Evolutionary conservation across 2,888 invertebrate genomes (phyloP).

Genomic region (Caenorhabditis becei): DNA sequence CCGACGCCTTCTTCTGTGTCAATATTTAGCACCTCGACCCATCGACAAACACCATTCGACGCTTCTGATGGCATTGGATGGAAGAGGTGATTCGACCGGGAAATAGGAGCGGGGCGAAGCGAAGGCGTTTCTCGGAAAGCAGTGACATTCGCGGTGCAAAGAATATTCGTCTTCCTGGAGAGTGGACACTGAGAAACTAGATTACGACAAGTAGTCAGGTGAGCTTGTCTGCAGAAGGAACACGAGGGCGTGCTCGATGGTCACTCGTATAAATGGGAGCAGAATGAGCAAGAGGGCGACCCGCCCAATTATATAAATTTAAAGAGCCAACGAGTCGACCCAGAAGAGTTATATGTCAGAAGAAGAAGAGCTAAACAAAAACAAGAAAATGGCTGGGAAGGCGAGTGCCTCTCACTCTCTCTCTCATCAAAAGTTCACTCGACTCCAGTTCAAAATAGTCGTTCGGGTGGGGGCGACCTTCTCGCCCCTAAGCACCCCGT

Average conservation of each 20-base stretch:
- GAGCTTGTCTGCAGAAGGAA: constrained; percentile 5
- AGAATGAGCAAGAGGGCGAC: background rate
- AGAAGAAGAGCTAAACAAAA: constrained; percentile 40
- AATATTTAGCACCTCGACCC: constrained; percentile 8
- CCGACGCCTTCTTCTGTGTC: constrained; percentile 13
- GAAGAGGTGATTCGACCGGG: constrained; percentile 19
- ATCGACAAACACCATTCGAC: constrained; percentile 16
- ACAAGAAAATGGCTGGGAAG: constrained; percentile 18
- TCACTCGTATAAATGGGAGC: background rate
- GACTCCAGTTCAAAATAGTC: constrained; percentile 20
- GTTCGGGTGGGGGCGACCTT: constrained; percentile 35
- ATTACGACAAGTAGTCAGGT: background rate
- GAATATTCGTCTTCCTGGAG: constrained; percentile 7
- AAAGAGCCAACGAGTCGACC: constrained; percentile 1
- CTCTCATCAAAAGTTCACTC: constrained; percentile 18
- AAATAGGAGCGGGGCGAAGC: background rate
- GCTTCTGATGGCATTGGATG: constrained; percentile 11
- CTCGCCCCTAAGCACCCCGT: constrained; percentile 20
- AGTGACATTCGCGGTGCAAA: constrained; percentile 6
- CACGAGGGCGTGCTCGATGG: constrained; percentile 10
- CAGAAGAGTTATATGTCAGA: constrained; percentile 24
- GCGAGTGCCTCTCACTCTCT: background rate
- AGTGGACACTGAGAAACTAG: background rate
- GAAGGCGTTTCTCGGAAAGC: constrained; percentile 14
- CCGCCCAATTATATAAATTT: constrained; percentile 49